Evolutionary conservation across 2,888 invertebrate species (phyloP).

Genomic region (Troides helena): DNA sequence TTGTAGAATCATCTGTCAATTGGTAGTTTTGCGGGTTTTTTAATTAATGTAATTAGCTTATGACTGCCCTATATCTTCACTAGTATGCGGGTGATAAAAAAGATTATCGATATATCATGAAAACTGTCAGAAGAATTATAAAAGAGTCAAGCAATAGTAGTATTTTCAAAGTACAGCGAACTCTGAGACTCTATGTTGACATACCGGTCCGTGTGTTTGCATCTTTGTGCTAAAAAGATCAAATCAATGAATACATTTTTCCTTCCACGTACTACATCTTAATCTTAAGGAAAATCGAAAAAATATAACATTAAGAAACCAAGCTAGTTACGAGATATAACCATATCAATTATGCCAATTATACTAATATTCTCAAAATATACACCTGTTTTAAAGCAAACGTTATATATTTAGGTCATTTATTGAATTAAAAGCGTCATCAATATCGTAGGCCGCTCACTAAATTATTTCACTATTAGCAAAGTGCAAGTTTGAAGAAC

Average conservation of each 20-base stretch:
- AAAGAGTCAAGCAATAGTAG: background rate
- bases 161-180: background rate
- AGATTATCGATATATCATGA: too few relatives aligned
- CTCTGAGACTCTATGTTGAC: background rate
- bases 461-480: background rate
- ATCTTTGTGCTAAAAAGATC: background rate
- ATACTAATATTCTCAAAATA: too few relatives aligned
- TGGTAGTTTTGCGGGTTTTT: background rate
- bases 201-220: constrained; percentile 1
- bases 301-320: too few relatives aligned
- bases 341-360: too few relatives aligned
- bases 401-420: background rate
- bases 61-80: too few relatives aligned
- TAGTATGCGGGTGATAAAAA: too few relatives aligned
- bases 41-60: too few relatives aligned
- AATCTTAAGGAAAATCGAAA: background rate
- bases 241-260: background rate
- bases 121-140: background rate
- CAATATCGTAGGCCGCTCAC: background rate
- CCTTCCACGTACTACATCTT: background rate
- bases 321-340: too few relatives aligned
- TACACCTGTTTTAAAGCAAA: background rate
- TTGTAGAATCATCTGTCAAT: background rate
- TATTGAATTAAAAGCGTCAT: background rate
- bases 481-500: background rate